Percentiles rank a stretch among this genome's conserved stretches.
Conservation (phyloP, 2,888 invertebrate species). For the Apeira syringaria region DNA sequence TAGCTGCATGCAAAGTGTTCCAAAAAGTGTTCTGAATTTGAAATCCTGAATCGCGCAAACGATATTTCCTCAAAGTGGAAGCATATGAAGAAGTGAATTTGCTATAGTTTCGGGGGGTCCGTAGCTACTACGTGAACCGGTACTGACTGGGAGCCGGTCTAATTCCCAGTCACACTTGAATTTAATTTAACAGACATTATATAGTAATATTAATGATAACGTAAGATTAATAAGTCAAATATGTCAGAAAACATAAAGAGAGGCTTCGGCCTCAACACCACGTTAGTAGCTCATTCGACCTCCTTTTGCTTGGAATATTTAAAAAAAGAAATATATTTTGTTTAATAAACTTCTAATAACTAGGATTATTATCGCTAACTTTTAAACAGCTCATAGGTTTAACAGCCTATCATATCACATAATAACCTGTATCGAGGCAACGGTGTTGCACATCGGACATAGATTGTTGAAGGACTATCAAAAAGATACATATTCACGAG, state of each 20-base stretch:
- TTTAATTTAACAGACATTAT: conserved; percentile 54
- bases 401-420: no score
- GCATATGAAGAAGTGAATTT: conserved; percentile 32
- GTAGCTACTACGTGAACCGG: conserved; percentile 74
- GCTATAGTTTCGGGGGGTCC: conserved; percentile 53
- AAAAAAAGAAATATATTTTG: no score
- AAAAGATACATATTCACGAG: no score
- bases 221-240: conserved; percentile 65
- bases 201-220: no score
- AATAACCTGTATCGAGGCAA: no score
- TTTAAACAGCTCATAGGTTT: no score
- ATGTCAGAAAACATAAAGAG: conserved; percentile 62
- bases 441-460: no score
- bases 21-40: neutral
- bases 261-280: conserved; percentile 68
- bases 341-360: no score
- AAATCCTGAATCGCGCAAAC: conserved; percentile 51
- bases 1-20: neutral
- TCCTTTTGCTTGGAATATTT: conserved; percentile 61
- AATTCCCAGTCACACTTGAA: conserved; percentile 66
- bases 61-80: conserved; percentile 16
- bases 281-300: conserved; percentile 74
- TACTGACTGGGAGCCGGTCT: conserved; percentile 69
- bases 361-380: no score
- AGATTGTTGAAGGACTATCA: no score